Evolutionary conservation across 2,113 vertebrate genomes (phyloP), one percentile per base, ranked within the genome.

Genomic region (Gadus macrocephalus): DNA sequence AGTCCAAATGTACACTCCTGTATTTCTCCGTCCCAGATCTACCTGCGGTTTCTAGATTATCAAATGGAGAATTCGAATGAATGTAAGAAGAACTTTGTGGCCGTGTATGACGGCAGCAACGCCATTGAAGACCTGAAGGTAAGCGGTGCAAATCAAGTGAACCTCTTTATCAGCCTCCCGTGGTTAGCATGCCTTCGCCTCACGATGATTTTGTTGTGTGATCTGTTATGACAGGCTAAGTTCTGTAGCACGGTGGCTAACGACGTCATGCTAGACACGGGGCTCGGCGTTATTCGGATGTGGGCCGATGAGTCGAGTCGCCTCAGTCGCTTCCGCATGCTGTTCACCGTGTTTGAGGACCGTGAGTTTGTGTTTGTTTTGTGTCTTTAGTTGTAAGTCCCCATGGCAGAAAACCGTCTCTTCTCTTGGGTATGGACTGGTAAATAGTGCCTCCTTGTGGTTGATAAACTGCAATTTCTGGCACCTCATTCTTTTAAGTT

Each of bases 1-100:
- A 35, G 31, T 35, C 31, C 31, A 49, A 49, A 49, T 49, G 42
- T 12, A 49, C 1, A 6, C 8, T 49, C 12, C 17, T 74, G 55
- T n/a, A 8, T 11, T 22, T 76, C 27, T 7, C 64, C 63, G 1
- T 76, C 72, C 14, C 87, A 98, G 96, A 97, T 98, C 82, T 98
- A 96, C 68, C 88, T 98, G 72, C 88, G 95, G 58, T 98, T 98
- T 77, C 86, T 98, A 25, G 96, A 98, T 76, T 98, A 98, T 70
- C 96, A 98, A 76, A 94, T 98, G 95, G 95, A 98, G 82, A 94
- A 98, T 77, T 98, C 97, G 14, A 98, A 98, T 7, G 97, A 98
- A 72, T 98, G 96, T 89, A 98, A 98, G 85, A 94, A 95, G 78
- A 98, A 98, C 86, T 98, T 98, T 61, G 95, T 98, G 69, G 96